Percentiles rank a stretch among this genome's conserved stretches.
phyloP scores from a whole-genome alignment of 2,113 vertebrate genomes.

The Poeciliopsis prolifica region DNA sequence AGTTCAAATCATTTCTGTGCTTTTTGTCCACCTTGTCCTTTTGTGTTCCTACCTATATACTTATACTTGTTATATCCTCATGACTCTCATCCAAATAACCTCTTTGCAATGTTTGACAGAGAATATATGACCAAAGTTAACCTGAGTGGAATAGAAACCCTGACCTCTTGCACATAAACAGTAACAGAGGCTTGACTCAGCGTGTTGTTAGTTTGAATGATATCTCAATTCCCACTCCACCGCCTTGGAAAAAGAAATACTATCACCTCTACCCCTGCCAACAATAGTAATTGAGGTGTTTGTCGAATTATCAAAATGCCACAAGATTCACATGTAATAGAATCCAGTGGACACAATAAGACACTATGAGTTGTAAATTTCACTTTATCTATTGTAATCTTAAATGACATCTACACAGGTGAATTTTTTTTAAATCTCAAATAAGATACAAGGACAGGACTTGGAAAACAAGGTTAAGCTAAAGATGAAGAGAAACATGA shows the following conservation, averaged over 20 bases:
- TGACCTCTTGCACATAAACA: slow-evolving; percentile 74
- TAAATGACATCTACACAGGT: background rate
- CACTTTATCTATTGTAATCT: slow-evolving; percentile 32
- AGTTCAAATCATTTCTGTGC: background rate
- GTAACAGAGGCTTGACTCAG: slow-evolving; percentile 75
- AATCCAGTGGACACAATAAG: slow-evolving; percentile 36
- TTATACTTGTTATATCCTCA: slow-evolving; percentile 44
- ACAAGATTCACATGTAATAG: slow-evolving; percentile 50
- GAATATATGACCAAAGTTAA: slow-evolving; percentile 68
- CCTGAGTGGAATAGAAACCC: slow-evolving; percentile 71
- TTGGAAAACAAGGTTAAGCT: background rate
- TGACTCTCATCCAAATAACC: slow-evolving; percentile 51
- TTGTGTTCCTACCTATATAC: too few relatives aligned
- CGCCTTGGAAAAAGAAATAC: slow-evolving; percentile 73
- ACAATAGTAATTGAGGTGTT: slow-evolving; percentile 68
- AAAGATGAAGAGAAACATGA: background rate
- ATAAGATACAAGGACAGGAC: background rate
- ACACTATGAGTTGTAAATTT: slow-evolving; percentile 37
- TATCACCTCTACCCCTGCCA: slow-evolving; percentile 64
- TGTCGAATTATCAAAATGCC: slow-evolving; percentile 53
- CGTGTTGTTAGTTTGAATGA: slow-evolving; percentile 77
- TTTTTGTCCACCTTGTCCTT: background rate
- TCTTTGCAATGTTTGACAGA: slow-evolving; percentile 37
- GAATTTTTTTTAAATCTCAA: too few relatives aligned
- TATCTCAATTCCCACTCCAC: slow-evolving; percentile 77